phyloP scores from a whole-genome alignment of 2,888 invertebrate genomes.

The Mantis religiosa region DNA sequence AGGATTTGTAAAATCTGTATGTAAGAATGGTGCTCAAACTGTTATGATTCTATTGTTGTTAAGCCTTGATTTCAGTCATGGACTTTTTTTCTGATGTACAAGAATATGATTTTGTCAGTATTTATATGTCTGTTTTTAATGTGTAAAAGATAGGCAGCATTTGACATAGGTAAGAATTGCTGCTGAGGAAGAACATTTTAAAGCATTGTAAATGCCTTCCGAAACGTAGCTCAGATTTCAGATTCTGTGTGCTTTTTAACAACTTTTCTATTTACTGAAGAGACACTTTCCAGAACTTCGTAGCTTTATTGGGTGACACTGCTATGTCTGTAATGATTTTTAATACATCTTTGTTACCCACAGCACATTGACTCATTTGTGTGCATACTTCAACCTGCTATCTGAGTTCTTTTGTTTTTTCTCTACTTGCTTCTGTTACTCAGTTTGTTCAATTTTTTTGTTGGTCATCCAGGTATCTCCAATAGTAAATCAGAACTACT shows the following conservation, averaged over 20 bases:
- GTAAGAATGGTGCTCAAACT: not conserved
- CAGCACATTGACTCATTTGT: too few species aligned
- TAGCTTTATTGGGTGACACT: too few species aligned
- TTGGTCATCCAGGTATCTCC: too few species aligned
- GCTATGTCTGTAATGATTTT: too few species aligned
- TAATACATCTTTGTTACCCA: too few species aligned
- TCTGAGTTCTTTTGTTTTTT: too few species aligned
- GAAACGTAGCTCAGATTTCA: not conserved
- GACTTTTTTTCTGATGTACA: not conserved
- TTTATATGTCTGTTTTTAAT: not conserved
- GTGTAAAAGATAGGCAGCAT: not conserved
- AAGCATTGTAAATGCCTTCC: not conserved
- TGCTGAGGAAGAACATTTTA: not conserved
- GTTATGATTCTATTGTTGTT: not conserved
- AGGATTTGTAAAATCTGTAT: not conserved
- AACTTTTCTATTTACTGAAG: too few species aligned
- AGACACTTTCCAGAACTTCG: too few species aligned
- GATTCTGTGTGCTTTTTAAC: not conserved
- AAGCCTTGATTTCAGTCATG: not conserved
- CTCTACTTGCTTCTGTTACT: too few species aligned
- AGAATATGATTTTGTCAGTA: not conserved
- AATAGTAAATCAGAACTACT: too few species aligned
- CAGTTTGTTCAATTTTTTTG: too few species aligned
- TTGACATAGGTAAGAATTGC: not conserved
- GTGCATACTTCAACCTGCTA: too few species aligned